A percentile compares a stretch with the other conserved stretches of the same genome.
Conservation (phyloP, 2,888 invertebrate species). For the Rapana venosa region DNA sequence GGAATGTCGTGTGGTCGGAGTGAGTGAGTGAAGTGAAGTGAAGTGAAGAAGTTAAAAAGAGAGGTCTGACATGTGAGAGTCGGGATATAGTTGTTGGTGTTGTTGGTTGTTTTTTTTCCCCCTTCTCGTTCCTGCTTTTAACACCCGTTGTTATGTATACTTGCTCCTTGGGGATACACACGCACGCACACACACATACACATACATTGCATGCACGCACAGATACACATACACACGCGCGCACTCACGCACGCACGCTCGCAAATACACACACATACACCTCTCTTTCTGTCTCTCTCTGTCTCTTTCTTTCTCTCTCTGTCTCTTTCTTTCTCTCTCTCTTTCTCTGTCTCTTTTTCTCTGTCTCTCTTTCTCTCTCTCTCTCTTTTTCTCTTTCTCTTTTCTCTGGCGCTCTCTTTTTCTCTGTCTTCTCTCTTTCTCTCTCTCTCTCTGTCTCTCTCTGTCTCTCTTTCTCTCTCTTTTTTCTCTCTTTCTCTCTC, state of each 20-base stretch:
- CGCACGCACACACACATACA: no score
- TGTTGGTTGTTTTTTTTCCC: no score
- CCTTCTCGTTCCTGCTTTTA: no score
- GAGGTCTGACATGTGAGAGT: background rate
- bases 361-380: background rate
- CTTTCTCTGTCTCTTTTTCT: background rate
- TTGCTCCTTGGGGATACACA: no score
- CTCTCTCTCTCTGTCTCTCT: no score
- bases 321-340: background rate
- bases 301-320: background rate
- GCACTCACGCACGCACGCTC: no score
- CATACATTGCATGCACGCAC: no score
- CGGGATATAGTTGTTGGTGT: background rate
- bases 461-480: background rate
- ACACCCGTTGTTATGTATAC: no score
- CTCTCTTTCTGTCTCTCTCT: background rate
- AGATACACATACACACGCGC: no score
- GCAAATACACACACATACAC: background rate
- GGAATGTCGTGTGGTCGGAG: background rate
- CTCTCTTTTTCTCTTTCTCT: no score
- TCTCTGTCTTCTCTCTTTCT: no score
- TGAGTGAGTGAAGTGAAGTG: background rate
- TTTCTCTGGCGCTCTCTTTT: no score
- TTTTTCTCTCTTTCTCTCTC: conserved; percentile 1
- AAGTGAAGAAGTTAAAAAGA: background rate